These are phyloP conservation scores for Aphelenchoides besseyi DNA, from an alignment of 1,140 invertebrate species.

Conservation along the genomic window DNA sequence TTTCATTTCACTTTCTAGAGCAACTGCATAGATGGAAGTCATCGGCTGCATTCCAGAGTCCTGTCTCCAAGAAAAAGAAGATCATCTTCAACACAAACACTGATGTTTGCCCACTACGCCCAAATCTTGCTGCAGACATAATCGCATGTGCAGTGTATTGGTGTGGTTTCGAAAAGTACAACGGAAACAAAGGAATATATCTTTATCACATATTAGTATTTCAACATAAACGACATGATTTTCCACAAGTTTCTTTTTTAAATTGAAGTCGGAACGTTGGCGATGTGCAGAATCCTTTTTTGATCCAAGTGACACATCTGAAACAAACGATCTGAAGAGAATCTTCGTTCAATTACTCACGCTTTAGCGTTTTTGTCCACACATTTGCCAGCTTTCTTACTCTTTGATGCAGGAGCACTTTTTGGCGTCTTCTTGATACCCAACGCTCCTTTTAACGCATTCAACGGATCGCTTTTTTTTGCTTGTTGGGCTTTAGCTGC, in stretches of 20 bases:
- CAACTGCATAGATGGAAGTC: too few species aligned
- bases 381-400: background rate
- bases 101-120: too few species aligned
- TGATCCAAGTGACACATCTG: conserved; percentile 1
- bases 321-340: background rate
- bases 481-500: background rate
- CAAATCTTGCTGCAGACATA: too few species aligned
- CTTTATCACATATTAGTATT: too few species aligned
- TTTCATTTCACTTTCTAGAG: too few species aligned
- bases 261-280: background rate
- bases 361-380: background rate
- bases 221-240: too few species aligned
- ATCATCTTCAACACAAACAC: too few species aligned
- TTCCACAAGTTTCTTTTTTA: background rate
- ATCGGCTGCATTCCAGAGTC: too few species aligned
- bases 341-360: background rate
- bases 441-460: background rate
- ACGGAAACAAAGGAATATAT: too few species aligned
- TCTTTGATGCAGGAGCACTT: background rate
- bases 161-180: too few species aligned
- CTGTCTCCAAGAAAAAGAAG: too few species aligned
- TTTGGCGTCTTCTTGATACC: background rate
- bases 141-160: too few species aligned
- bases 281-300: conserved; percentile 2
- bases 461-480: background rate